Conservation (phyloP, 1,140 invertebrate genomes). For the Limonius californicus region DNA sequence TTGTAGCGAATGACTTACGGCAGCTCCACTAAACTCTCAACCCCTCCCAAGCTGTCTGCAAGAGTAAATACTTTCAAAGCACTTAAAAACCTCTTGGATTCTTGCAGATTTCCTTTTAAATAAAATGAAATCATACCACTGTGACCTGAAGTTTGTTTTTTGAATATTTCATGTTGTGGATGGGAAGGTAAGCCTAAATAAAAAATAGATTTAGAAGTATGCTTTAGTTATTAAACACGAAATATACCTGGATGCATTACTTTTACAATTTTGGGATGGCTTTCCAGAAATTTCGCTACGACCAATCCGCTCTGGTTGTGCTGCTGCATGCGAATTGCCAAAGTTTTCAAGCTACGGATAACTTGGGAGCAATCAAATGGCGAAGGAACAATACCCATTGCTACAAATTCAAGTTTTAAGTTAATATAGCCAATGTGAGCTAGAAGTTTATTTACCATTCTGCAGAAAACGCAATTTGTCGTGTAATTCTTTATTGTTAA, state of each 20-base stretch:
- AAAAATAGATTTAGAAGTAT: too few species aligned
- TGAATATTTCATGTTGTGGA: constrained; percentile 81
- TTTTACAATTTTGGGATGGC: constrained; percentile 71
- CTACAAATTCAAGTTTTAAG: constrained; percentile 49
- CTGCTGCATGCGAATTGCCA: constrained; percentile 86
- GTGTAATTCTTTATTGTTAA: constrained; percentile 69
- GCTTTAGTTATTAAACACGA: too few species aligned
- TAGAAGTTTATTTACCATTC: constrained; percentile 76
- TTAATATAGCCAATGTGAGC: too few species aligned
- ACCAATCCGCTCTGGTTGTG: constrained; percentile 76
- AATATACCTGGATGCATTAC: constrained; percentile 86
- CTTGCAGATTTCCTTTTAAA: constrained; percentile 72
- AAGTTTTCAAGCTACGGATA: constrained; percentile 91
- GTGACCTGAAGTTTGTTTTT: constrained; percentile 82
- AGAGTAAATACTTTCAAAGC: constrained; percentile 78
- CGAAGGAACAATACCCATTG: constrained; percentile 88
- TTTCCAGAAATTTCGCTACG: constrained; percentile 78
- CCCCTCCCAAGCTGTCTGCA: constrained; percentile 95
- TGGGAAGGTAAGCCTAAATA: constrained; percentile 77
- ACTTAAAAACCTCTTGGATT: constrained; percentile 75
- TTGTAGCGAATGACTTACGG: constrained; percentile 81
- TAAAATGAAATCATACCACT: constrained; percentile 93
- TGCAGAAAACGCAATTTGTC: constrained; percentile 79
- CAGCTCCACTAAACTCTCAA: constrained; percentile 85
- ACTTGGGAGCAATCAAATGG: constrained; percentile 96